Base-by-base conservation (phyloP, 2,113 vertebrate species). In the Alexandromys fortis region DNA sequence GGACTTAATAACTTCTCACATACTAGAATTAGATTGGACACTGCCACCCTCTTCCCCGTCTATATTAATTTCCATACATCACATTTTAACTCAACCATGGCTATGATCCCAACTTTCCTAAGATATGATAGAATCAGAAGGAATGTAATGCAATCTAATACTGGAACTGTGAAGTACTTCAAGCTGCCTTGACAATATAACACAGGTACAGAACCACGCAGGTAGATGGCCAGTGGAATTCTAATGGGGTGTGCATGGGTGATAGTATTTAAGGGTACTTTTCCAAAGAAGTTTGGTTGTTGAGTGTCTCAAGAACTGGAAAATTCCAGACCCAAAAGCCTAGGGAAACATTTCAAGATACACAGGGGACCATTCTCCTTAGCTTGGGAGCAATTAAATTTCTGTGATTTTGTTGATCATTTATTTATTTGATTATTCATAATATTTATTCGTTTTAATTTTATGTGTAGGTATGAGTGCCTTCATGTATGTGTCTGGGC, bases 341-440 rank as follows among this genome's bases (percentile, higher is more conserved):
- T 7, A 52, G 12, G 12, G 14, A 75, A 47, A 45, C 9, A 0
- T 81, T n/a, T 61, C 13, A 33, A 10, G 2, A 19, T 12, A 8
- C 7, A 61, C 1, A 0, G 12, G 26, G 5, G 26, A 8, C 17
- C 13, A 12, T 17, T 17, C 14, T 52, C 9, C 12, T 70, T 0
- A 7, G 0, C 21, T 1, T 12, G 5, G 22, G 14, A 73, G 13
- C 24, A 16, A 38, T 58, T 75, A 38, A 4, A 77, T 16, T 78
- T 92, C n/a, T 35, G 19, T 0, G 9, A 21, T 22, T 81, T 47
- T 86, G 9, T 67, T 33, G 17, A 35, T 14, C 30, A 75, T 28
- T 28, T 42, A 19, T 65, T 30, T 83, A 26, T 42, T 17, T 24
- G 14, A 22, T 55, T n/a, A 55, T 79, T 5, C 4, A 24, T 81